Evolutionary conservation across 1,140 invertebrate species (phyloP).

Genomic region (Lepidurus apus): DNA sequence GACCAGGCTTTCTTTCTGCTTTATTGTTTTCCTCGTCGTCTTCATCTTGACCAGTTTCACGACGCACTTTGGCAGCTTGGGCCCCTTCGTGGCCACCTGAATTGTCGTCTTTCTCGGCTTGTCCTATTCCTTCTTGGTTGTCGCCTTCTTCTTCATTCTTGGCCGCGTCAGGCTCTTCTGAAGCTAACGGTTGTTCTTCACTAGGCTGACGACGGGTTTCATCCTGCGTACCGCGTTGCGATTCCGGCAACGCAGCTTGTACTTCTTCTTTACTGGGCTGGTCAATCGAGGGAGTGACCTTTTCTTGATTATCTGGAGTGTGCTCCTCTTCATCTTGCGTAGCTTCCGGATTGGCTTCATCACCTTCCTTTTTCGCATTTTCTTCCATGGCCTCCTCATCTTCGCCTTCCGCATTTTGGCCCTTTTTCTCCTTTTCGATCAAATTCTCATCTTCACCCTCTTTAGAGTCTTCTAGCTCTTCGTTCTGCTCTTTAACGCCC

Average conservation of each 20-base stretch:
- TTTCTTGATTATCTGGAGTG: constrained; percentile 18
- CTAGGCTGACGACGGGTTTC: constrained; percentile 24
- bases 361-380: constrained; percentile 41
- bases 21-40: constrained; percentile 37
- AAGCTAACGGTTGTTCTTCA: constrained; percentile 5
- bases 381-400: constrained; percentile 36
- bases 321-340: constrained; percentile 30
- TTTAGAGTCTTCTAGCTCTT: constrained; percentile 46
- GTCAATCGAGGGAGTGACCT: constrained; percentile 28
- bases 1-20: constrained; percentile 38
- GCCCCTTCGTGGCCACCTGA: constrained; percentile 28
- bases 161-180: constrained; percentile 28
- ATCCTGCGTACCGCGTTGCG: constrained; percentile 24
- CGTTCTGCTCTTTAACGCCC: constrained; percentile 39
- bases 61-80: constrained; percentile 29
- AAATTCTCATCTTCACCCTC: constrained; percentile 48
- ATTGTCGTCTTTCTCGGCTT: constrained; percentile 29
- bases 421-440: constrained; percentile 46
- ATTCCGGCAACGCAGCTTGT: constrained; percentile 25
- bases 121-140: constrained; percentile 33
- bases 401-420: constrained; percentile 43
- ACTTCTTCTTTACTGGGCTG: constrained; percentile 18
- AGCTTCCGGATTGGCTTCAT: constrained; percentile 35
- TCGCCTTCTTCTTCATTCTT: constrained; percentile 33
- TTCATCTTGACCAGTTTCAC: constrained; percentile 35